phyloP scores from a whole-genome alignment of 2,888 invertebrate genomes.

The Rugalucina vietnamica region DNA sequence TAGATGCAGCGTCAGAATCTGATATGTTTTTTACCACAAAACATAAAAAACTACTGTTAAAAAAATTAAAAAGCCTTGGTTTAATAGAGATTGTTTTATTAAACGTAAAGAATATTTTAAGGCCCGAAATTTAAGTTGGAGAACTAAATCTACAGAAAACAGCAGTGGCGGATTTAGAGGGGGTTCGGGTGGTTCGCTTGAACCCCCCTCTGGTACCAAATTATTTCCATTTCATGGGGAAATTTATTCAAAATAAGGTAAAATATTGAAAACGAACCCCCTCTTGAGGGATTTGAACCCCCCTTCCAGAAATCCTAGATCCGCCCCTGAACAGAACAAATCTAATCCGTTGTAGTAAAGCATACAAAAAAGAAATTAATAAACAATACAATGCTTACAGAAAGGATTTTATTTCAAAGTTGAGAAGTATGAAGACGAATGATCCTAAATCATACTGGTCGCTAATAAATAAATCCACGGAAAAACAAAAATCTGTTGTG shows the following conservation, averaged over 20 bases:
- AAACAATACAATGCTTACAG: background rate
- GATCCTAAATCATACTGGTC: slow-evolving; percentile 12
- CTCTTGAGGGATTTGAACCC: too few relatives aligned
- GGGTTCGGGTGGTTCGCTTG: too few relatives aligned
- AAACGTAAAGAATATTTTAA: slow-evolving; percentile 5
- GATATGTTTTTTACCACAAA: background rate
- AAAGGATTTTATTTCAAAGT: background rate
- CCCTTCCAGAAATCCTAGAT: too few relatives aligned
- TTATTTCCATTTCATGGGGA: too few relatives aligned
- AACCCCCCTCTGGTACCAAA: too few relatives aligned
- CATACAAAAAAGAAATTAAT: slow-evolving; percentile 1
- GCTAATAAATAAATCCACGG: background rate
- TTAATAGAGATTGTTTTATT: background rate
- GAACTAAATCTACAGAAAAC: background rate
- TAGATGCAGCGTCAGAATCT: background rate
- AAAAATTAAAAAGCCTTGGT: slow-evolving; percentile 1
- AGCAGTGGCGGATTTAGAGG: too few relatives aligned
- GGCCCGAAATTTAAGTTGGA: background rate
- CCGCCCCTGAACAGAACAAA: background rate
- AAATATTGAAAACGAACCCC: too few relatives aligned
- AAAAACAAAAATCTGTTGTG: background rate
- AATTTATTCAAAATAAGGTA: too few relatives aligned
- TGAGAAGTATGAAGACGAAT: background rate
- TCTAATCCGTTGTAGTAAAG: slow-evolving; percentile 5
- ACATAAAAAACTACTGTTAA: background rate